phyloP scores from a whole-genome alignment of 2,113 vertebrate species.

The Neotoma lepida region DNA sequence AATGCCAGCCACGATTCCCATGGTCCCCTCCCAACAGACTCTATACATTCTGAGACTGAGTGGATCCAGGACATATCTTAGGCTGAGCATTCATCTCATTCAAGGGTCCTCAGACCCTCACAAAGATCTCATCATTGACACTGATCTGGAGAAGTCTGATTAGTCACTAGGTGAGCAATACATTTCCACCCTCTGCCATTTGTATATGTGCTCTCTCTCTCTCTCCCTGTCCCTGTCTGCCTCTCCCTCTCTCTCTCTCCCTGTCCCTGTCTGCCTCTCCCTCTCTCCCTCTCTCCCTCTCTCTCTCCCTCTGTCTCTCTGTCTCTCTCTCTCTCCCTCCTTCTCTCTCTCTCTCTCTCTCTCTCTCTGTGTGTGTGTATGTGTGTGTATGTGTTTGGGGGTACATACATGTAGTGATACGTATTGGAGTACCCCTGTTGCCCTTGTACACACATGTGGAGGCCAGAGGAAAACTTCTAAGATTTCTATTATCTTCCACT shows the following conservation, averaged over 20 bases:
- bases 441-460: too few species aligned
- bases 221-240: not conserved
- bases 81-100: not conserved
- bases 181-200: slow-evolving; percentile 23
- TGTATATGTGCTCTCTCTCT: not conserved
- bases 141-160: not conserved
- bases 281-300: too few species aligned
- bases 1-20: not conserved
- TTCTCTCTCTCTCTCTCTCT: too few species aligned
- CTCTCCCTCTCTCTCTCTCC: too few species aligned
- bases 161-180: not conserved
- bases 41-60: not conserved
- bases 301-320: too few species aligned
- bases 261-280: too few species aligned
- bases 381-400: not conserved
- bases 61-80: not conserved
- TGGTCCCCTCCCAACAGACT: not conserved
- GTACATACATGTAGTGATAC: not conserved
- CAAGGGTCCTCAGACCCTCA: not conserved
- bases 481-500: not conserved
- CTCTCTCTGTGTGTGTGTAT: too few species aligned
- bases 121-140: not conserved
- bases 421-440: too few species aligned
- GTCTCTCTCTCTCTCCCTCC: too few species aligned
- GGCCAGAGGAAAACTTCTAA: not conserved